Evolutionary conservation across 2,113 vertebrate genomes (phyloP).

Genomic region (Chaetops frenatus): DNA sequence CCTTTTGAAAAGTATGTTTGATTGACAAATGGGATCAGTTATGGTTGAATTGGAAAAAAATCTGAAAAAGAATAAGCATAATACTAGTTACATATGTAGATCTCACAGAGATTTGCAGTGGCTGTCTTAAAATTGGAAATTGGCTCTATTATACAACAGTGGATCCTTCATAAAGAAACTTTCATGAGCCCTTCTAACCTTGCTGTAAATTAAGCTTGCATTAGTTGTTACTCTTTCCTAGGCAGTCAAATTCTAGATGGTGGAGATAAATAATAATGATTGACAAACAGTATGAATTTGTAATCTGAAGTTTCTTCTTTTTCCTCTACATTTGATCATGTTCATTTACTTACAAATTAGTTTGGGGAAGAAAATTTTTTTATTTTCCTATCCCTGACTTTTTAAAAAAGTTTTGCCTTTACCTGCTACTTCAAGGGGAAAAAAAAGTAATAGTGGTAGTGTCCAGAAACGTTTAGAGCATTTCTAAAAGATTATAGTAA

Average conservation of each 20-base stretch:
- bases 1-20: conserved; percentile 26
- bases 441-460: neutral
- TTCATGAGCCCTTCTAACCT: conserved; percentile 53
- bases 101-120: conserved; percentile 37
- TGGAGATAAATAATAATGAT: conserved; percentile 5
- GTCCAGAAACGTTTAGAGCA: neutral
- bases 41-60: neutral
- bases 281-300: neutral
- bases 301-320: neutral
- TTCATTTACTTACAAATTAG: neutral
- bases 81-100: conserved; percentile 23
- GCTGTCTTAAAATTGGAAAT: conserved; percentile 52
- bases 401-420: neutral
- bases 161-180: conserved; percentile 40
- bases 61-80: neutral
- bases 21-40: conserved; percentile 49
- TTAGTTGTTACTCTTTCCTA: conserved; percentile 24
- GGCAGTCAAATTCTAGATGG: neutral
- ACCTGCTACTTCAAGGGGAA: neutral
- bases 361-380: neutral
- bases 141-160: neutral
- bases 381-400: neutral
- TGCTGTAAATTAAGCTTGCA: conserved; percentile 51
- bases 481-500: neutral
- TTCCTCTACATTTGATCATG: neutral